phyloP scores from a whole-genome alignment of 2,797 vertebrate species.

The Sarcophilus harrisii region DNA sequence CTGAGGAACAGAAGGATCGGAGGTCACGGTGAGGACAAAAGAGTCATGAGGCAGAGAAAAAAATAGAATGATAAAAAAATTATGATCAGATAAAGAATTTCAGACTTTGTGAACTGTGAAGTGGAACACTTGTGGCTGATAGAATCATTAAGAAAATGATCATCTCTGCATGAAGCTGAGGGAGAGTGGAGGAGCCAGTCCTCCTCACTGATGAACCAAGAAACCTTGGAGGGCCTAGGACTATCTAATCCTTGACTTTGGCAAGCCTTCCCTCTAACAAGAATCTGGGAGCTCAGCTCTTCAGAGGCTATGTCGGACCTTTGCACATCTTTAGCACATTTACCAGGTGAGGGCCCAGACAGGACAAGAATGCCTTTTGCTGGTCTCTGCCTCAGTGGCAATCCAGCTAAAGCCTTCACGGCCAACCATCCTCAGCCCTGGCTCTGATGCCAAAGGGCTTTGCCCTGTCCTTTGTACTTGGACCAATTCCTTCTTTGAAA shows the following conservation, averaged over 20 bases:
- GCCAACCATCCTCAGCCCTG: background rate
- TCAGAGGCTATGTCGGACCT: background rate
- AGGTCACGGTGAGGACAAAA: too few relatives aligned
- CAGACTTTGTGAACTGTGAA: background rate
- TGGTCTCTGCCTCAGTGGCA: background rate
- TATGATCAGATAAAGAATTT: background rate
- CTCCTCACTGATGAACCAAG: background rate
- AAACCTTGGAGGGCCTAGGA: background rate
- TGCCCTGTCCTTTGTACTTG: too few relatives aligned
- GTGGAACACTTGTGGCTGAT: background rate
- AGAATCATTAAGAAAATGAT: background rate
- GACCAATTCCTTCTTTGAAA: too few relatives aligned
- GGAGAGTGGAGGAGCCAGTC: background rate
- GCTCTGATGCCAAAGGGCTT: too few relatives aligned
- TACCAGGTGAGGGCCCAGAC: background rate
- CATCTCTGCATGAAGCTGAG: background rate
- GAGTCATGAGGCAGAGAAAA: background rate
- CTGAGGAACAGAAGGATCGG: background rate
- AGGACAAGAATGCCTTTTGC: background rate
- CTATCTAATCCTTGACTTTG: background rate
- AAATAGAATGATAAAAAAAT: background rate
- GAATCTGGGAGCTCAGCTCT: background rate
- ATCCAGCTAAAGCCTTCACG: too few relatives aligned
- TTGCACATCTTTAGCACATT: background rate
- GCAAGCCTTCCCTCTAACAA: too few relatives aligned